These are phyloP conservation scores for Drosophila tristis DNA, from an alignment of 1,140 invertebrate genomes.

Conservation along the genomic window DNA sequence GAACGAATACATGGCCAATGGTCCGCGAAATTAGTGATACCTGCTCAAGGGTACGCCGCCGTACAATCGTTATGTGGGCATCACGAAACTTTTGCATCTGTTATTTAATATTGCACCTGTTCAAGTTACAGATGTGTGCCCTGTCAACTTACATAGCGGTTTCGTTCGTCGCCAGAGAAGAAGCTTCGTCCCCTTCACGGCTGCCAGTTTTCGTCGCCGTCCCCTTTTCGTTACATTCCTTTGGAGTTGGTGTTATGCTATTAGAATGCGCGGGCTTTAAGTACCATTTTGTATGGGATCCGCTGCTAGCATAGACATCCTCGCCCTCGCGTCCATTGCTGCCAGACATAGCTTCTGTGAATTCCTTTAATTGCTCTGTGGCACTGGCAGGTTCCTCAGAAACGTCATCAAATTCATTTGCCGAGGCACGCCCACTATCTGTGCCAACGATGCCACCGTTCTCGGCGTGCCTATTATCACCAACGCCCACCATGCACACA, in stretches of 20 bases:
- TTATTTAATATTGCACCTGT: too few relatives aligned
- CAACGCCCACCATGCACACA: slow-evolving; percentile 47
- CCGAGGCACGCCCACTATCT: slow-evolving; percentile 70
- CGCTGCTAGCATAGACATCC: slow-evolving; percentile 34
- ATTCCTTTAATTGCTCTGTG: slow-evolving; percentile 27
- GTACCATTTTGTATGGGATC: slow-evolving; percentile 71
- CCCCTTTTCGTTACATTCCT: slow-evolving; percentile 18
- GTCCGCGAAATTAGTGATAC: slow-evolving; percentile 19
- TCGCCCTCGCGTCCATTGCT: slow-evolving; percentile 6
- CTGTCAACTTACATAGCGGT: slow-evolving; percentile 25
- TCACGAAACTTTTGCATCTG: too few relatives aligned
- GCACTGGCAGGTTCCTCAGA: slow-evolving; percentile 24
- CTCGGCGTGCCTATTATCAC: slow-evolving; percentile 29
- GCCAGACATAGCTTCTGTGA: neutral
- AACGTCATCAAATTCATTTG: slow-evolving; percentile 62
- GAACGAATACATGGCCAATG: slow-evolving; percentile 18
- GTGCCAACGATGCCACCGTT: slow-evolving; percentile 14
- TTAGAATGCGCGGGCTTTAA: slow-evolving; percentile 40
- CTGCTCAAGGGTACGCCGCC: too few relatives aligned
- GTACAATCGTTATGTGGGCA: too few relatives aligned
- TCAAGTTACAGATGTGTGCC: neutral
- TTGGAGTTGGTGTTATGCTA: slow-evolving; percentile 9
- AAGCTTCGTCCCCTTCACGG: neutral
- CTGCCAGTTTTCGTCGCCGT: neutral
- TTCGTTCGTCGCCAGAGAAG: neutral